A percentile compares a stretch with the other conserved stretches of the same genome.
Evolutionary conservation across 2,888 invertebrate genomes (phyloP).

Genomic region (Coenonympha glycerion): DNA sequence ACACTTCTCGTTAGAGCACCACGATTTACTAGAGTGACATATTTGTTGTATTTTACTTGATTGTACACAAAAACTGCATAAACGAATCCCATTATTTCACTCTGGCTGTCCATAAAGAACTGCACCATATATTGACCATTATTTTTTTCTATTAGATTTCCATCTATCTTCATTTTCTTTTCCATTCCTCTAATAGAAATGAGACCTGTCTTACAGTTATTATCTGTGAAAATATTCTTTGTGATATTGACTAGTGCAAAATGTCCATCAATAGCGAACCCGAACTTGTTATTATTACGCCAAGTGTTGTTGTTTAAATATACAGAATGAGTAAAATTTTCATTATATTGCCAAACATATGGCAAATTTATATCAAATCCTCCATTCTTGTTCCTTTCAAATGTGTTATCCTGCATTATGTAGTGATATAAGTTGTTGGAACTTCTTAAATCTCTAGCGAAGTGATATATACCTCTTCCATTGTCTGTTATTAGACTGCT

Average conservation of each 20-base stretch:
- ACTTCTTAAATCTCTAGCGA: constrained; percentile 93
- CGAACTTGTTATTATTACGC: constrained; percentile 89
- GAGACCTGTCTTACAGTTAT: constrained; percentile 87
- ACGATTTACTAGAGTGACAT: constrained; percentile 51
- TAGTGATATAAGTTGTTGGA: constrained; percentile 99
- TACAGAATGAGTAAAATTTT: constrained; percentile 94
- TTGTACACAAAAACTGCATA: constrained; percentile 87
- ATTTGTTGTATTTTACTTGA: constrained; percentile 82
- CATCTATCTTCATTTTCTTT: constrained; percentile 89
- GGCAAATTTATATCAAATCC: constrained; percentile 94
- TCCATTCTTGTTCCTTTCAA: constrained; percentile 89
- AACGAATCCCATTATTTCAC: constrained; percentile 91
- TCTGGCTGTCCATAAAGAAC: constrained; percentile 92
- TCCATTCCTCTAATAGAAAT: constrained; percentile 95
- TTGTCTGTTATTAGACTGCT: constrained; percentile 90
- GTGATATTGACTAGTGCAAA: constrained; percentile 92
- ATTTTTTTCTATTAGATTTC: constrained; percentile 87
- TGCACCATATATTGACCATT: constrained; percentile 89
- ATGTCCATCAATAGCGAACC: constrained; percentile 91
- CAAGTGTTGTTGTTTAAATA: constrained; percentile 91
- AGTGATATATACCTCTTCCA: constrained; percentile 89
- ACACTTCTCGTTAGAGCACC: constrained; percentile 52
- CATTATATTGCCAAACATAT: constrained; percentile 96
- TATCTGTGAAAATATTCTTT: constrained; percentile 88
- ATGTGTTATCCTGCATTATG: constrained; percentile 87